Conservation (phyloP, 92 coral and sea anemone species). For the Bergia sp. region DNA sequence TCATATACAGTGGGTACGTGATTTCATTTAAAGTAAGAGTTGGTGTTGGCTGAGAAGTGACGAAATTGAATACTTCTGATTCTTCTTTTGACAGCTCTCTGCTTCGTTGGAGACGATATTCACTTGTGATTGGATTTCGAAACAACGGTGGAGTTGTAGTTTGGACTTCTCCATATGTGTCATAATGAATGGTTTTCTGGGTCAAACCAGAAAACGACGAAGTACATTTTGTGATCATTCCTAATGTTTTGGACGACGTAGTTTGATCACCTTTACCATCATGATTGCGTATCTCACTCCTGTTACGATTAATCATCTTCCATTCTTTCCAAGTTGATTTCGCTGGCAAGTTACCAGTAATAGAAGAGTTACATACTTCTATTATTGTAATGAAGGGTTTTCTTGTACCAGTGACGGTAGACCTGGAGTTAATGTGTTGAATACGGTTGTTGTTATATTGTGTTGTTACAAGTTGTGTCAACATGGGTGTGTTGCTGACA, state of each 20-base stretch:
- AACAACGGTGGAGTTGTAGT: background rate
- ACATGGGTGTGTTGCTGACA: background rate
- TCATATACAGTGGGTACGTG: background rate
- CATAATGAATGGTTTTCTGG: background rate
- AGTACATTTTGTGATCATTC: background rate
- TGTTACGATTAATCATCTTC: too few species aligned
- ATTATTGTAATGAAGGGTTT: background rate
- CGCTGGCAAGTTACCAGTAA: too few species aligned
- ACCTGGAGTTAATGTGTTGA: background rate
- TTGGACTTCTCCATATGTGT: background rate
- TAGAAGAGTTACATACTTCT: background rate
- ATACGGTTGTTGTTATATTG: background rate
- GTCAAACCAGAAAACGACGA: background rate
- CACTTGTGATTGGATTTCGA: background rate
- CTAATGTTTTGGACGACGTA: background rate
- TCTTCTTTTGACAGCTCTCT: background rate
- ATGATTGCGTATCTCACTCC: background rate
- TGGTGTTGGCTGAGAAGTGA: background rate
- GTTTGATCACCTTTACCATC: background rate
- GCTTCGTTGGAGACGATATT: background rate
- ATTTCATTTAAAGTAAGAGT: background rate
- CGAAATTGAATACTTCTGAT: background rate
- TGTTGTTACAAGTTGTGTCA: background rate
- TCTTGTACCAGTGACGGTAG: background rate
- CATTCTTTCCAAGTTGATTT: background rate